Percentiles rank a stretch among this genome's conserved stretches.
Conservation (phyloP, 2,113 vertebrate species). For the Oceanodroma tethys region DNA sequence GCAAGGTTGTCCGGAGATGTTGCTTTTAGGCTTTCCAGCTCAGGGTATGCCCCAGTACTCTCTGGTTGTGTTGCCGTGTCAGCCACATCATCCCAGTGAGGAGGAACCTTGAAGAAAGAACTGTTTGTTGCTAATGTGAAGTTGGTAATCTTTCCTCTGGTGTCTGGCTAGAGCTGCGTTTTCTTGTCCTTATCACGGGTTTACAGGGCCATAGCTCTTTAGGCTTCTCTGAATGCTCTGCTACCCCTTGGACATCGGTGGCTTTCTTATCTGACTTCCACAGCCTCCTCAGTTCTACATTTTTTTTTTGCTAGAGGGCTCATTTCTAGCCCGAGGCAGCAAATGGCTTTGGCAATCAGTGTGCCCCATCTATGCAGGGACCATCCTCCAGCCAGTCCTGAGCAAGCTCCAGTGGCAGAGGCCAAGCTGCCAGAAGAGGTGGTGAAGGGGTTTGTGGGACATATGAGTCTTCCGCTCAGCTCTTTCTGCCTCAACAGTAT, state of each 20-base stretch:
- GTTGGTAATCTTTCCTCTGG: neutral
- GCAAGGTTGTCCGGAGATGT: neutral
- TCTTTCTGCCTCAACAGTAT: neutral
- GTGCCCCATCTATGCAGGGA: neutral
- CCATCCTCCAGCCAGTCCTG: neutral
- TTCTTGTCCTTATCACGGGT: neutral
- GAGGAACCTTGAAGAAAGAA: neutral
- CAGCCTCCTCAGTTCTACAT: neutral
- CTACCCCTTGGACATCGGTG: neutral
- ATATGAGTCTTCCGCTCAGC: neutral
- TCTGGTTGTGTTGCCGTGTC: neutral
- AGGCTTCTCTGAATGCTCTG: neutral
- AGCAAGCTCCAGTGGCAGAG: neutral
- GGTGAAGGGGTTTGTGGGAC: neutral
- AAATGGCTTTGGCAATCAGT: neutral
- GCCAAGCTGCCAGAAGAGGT: neutral
- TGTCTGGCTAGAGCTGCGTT: neutral
- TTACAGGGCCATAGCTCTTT: neutral
- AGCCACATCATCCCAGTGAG: neutral
- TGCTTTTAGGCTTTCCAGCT: neutral
- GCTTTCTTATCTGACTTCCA: neutral
- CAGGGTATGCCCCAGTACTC: neutral
- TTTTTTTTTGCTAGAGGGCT: neutral
- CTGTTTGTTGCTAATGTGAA: neutral
- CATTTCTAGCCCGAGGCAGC: neutral